phyloP scores from a whole-genome alignment of 1,140 invertebrate genomes.

The Macrostomum lignano region DNA sequence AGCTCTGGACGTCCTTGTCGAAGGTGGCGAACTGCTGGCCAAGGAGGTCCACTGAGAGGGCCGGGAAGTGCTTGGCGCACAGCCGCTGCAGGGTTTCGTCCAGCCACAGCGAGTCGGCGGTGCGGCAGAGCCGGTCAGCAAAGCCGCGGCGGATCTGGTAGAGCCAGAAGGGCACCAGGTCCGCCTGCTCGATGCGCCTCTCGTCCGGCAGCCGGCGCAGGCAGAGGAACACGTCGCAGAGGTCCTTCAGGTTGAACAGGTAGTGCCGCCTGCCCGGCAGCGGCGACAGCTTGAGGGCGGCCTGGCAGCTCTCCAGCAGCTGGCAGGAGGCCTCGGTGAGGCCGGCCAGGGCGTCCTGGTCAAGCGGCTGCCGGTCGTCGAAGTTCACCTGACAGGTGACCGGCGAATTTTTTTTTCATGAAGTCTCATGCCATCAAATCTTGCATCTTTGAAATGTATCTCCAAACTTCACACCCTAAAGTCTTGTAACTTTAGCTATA shows the following conservation, averaged over 20 bases:
- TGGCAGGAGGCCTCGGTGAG: slow-evolving; percentile 21
- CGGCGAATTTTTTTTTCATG: too few species aligned
- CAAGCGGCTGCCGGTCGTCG: slow-evolving; percentile 15
- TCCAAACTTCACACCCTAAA: too few species aligned
- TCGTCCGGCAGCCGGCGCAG: slow-evolving; percentile 18
- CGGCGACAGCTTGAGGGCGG: slow-evolving; percentile 15
- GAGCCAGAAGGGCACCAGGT: slow-evolving; percentile 21
- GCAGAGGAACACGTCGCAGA: slow-evolving; percentile 23
- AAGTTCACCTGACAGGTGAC: too few species aligned
- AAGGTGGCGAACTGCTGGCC: neutral
- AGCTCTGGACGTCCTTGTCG: too few species aligned
- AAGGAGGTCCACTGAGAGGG: neutral
- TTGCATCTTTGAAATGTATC: too few species aligned
- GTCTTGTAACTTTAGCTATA: too few species aligned
- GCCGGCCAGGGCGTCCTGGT: slow-evolving; percentile 21
- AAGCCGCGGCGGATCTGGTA: slow-evolving; percentile 22
- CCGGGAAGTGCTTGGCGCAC: neutral
- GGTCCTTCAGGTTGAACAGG: slow-evolving; percentile 22
- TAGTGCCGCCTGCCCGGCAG: slow-evolving; percentile 23
- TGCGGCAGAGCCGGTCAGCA: slow-evolving; percentile 15
- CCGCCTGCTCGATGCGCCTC: slow-evolving; percentile 17
- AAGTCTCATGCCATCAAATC: too few species aligned
- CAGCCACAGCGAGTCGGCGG: slow-evolving; percentile 19
- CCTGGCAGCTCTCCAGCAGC: slow-evolving; percentile 15
- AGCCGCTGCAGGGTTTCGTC: slow-evolving; percentile 16